Conservation (phyloP, 1,140 invertebrate species). For the Orius insidiosus region DNA sequence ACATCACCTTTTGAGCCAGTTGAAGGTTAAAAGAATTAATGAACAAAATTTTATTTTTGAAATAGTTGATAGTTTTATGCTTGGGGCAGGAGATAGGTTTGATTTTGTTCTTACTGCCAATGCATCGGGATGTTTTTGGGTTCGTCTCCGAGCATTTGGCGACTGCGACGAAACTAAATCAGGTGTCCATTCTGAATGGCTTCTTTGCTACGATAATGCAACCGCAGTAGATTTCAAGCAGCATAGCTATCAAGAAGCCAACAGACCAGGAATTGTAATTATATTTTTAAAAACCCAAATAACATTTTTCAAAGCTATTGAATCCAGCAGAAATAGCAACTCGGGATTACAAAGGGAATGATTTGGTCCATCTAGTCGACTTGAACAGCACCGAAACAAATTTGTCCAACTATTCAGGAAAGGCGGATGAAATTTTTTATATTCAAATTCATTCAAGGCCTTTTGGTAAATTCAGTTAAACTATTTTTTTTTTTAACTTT, state of each 20-base stretch:
- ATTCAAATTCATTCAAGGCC: constrained; percentile 12
- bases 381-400: constrained; percentile 12
- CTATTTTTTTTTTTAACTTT: background rate
- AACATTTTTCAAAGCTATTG: constrained; percentile 16
- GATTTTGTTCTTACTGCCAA: constrained; percentile 31
- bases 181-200: constrained; percentile 14
- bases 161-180: constrained; percentile 23
- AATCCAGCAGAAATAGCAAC: constrained; percentile 16
- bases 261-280: background rate
- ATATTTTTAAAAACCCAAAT: too few species aligned
- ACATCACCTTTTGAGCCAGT: constrained; percentile 35
- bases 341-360: constrained; percentile 13
- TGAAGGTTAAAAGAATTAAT: constrained; percentile 19
- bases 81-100: constrained; percentile 31
- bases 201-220: constrained; percentile 13
- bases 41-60: constrained; percentile 1
- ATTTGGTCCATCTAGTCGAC: constrained; percentile 12
- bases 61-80: constrained; percentile 18
- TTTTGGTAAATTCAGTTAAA: constrained; percentile 14
- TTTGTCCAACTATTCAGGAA: constrained; percentile 1
- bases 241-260: too few species aligned
- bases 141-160: constrained; percentile 28
- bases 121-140: constrained; percentile 29
- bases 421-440: constrained; percentile 15
- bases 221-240: background rate